phyloP scores from a whole-genome alignment of 2,888 invertebrate genomes.

The Cosmia trapezina region DNA sequence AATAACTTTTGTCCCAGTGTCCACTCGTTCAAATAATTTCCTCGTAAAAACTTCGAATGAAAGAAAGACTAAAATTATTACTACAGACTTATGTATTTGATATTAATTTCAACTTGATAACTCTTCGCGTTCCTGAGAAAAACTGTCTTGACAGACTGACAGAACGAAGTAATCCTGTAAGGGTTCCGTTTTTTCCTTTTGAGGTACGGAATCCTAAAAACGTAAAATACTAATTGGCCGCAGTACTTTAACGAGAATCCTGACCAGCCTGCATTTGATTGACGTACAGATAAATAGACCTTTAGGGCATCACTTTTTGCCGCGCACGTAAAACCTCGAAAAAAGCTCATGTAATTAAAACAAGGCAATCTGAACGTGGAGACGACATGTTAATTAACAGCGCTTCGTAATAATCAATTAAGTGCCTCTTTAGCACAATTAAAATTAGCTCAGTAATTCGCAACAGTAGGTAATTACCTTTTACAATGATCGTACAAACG shows the following conservation, averaged over 20 bases:
- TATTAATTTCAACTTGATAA: no score
- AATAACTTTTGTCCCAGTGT: no score
- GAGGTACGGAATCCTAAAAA: background rate
- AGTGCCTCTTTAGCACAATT: slow-evolving; percentile 68
- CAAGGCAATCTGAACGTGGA: slow-evolving; percentile 69
- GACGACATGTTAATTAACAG: slow-evolving; percentile 76
- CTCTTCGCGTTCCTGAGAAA: no score
- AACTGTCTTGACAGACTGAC: no score
- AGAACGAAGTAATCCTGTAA: no score
- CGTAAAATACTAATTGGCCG: background rate
- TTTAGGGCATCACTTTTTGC: slow-evolving; percentile 36
- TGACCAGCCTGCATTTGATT: slow-evolving; percentile 42
- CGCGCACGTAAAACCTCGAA: slow-evolving; percentile 31
- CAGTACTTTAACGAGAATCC: slow-evolving; percentile 1
- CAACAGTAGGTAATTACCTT: slow-evolving; percentile 60
- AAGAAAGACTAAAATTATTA: no score
- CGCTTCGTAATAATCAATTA: slow-evolving; percentile 72
- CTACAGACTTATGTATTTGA: no score
- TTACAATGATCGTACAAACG: slow-evolving; percentile 43
- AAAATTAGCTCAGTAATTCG: slow-evolving; percentile 71
- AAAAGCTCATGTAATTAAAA: slow-evolving; percentile 67
- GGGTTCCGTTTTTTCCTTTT: no score
- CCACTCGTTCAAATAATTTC: no score
- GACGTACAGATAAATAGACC: slow-evolving; percentile 42
- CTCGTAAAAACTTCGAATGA: no score